These are phyloP conservation scores for Pandion haliaetus DNA, from an alignment of 2,113 vertebrate species.

Conservation along the genomic window DNA sequence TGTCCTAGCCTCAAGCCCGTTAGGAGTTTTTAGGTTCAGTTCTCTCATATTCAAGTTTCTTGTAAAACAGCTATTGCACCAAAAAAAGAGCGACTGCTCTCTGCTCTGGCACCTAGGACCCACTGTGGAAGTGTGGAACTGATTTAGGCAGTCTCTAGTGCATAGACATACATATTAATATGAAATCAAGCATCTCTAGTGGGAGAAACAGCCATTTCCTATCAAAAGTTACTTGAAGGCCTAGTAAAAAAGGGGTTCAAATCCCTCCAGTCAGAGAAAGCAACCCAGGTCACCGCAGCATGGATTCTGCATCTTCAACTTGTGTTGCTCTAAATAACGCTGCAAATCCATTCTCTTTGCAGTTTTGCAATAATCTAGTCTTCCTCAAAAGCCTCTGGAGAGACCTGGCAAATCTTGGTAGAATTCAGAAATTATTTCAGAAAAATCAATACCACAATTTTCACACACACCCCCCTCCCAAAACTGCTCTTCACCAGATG, in stretches of 20 bases:
- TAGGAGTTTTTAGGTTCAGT: not conserved
- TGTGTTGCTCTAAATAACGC: not conserved
- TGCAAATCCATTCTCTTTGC: not conserved
- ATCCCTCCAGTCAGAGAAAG: not conserved
- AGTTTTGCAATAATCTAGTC: not conserved
- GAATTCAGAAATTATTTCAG: not conserved
- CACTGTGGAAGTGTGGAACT: not conserved
- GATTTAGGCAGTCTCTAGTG: not conserved
- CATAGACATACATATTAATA: not conserved
- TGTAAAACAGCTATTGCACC: not conserved
- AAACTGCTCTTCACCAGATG: not conserved
- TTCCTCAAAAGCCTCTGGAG: not conserved
- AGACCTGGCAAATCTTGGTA: not conserved
- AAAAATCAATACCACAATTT: not conserved
- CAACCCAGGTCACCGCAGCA: not conserved
- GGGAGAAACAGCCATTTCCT: not conserved
- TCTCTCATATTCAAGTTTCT: not conserved
- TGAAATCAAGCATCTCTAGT: not conserved
- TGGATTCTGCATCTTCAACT: not conserved
- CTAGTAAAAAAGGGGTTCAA: not conserved
- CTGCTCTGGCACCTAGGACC: not conserved
- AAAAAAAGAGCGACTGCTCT: not conserved
- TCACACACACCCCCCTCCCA: not conserved
- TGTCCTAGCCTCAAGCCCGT: not conserved
- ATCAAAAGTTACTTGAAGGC: not conserved